Evolutionary conservation across 2,888 invertebrate genomes (phyloP), one percentile per base, ranked within the genome.

Genomic region (Mycalesis mineus): DNA sequence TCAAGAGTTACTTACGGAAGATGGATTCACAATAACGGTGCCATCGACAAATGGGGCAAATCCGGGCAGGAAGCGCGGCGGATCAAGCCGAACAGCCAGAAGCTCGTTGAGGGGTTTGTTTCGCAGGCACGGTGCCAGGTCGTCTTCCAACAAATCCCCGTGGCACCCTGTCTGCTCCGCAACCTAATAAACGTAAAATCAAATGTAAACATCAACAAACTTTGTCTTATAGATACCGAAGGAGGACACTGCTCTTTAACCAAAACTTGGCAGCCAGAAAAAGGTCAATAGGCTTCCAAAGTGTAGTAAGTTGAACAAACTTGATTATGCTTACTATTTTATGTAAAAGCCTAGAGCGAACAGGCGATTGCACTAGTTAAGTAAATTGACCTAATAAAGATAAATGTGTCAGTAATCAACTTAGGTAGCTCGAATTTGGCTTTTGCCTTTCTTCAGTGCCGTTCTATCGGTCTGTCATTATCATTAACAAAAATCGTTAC

Each of bases 1-100:
- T 48, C 29, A 8, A 9, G 50, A 49, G 22, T 50, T 50, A 51
- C 88, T 84, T 84, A 92, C 92, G 78, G 84, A 91, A 73, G 85
- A 86, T 55, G 94, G 92, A 73, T 92, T 92, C 52, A 93, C 92
- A 66, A 96, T 92, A 63, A 96, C 95, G 28, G 96, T 96, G 67
- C 97, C 97, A 82, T 98, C 98, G 68, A 97, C 94, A 78, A 97
- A 97, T 2, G 98, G 98, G n/a, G 97, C 98, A 78, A 97, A 98
- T 17, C 96, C 96, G 36, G 96, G 94, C 54, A 97, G 91, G 81
- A 96, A 96, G 70, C 92, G 88, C 7, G 97, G 97, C 33, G 95
- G 93, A 72, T 96, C 95, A 55, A 96, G 91, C 69, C 92, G 91
- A 42, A 96, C 94, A 39, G 93, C 91, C 57, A 96, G 90, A 58